Base-by-base conservation (phyloP, 37 sponge, comb jelly and placozoan species). In the Cliona cf. orientalis region DNA sequence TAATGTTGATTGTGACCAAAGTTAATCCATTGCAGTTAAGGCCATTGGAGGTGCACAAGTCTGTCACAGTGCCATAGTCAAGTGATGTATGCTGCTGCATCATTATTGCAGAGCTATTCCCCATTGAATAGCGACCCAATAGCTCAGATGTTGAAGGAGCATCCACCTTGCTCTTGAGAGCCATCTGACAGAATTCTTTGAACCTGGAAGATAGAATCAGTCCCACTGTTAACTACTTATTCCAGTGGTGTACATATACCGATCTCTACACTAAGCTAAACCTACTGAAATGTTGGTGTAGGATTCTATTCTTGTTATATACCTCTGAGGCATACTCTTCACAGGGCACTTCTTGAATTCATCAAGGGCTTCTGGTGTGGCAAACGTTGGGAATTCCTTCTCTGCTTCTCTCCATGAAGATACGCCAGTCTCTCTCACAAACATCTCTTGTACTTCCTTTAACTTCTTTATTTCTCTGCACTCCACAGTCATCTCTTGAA, bases 41-140 rank as follows among this genome's bases (percentile, higher is more conserved):
- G 17, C 63, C 63, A 22, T 62, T 62, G 6, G 29, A n/a, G 17
- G 23, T 62, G 63, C 63, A 62, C 28, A 62, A n/a, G 6, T 62
- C 63, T 25, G 63, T n/a, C 23, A 62, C 63, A 19, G 23, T 7
- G 7, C 6, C 28, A n/a, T 62, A 62, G 6, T 14, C 23, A 9
- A 62, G 23, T 62, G 29, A 14, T 62, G 23, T 7, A 26, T 9
- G 26, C 7, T 14, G 63, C 63, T 62, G 28, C 25, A n/a, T 7
- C 23, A 62, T 9, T 26, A 62, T 7, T 26, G 63, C 63, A 26
- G 63, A 25, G 29, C 28, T n/a, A 22, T 22, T 62, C 29, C 26
- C 63, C 63, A 62, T 62, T 7, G 63, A 62, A 26, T 62, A 62
- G 6, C 17, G 25, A 62, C 63, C 63, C 63, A 62, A n/a, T n/a